Evolutionary conservation across 2,113 vertebrate species (phyloP).

Genomic region (Menura novaehollandiae): DNA sequence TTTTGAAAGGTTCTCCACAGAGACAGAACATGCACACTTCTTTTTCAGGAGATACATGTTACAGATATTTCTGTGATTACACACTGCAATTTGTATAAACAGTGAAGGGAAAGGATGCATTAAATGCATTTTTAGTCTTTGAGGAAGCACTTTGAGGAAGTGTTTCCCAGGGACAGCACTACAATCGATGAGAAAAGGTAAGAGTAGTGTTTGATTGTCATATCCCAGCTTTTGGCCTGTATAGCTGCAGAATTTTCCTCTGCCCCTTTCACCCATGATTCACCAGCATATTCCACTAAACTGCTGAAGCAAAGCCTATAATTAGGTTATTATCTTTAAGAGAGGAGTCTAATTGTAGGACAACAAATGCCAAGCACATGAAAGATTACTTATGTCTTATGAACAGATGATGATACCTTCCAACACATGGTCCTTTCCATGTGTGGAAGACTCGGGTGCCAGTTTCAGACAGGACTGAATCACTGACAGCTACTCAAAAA

Average conservation of each 20-base stretch:
- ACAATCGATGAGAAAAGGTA: not conserved
- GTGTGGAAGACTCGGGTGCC: conserved; percentile 33
- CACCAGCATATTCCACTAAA: not conserved
- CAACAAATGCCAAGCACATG: not conserved
- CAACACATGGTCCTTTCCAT: not conserved
- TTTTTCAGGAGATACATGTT: not conserved
- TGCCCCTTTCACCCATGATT: conserved; percentile 7
- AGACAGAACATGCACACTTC: not conserved
- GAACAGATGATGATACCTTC: conserved; percentile 1
- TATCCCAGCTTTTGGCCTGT: not conserved
- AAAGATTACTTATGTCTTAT: not conserved
- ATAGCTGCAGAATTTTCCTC: not conserved
- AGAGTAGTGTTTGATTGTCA: not conserved
- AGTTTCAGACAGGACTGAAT: conserved; percentile 39
- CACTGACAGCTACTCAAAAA: conserved; percentile 43
- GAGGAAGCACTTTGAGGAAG: not conserved
- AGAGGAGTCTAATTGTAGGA: not conserved
- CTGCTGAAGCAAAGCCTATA: conserved; percentile 16
- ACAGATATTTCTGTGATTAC: not conserved
- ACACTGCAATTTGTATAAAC: not conserved
- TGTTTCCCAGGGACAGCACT: not conserved
- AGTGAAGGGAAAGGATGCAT: not conserved
- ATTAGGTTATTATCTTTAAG: conserved; percentile 24
- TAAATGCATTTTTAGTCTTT: not conserved
- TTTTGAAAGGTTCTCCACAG: not conserved